These are phyloP conservation scores for Lycophotia porphyrea DNA, from an alignment of 2,888 invertebrate species.

Conservation along the genomic window DNA sequence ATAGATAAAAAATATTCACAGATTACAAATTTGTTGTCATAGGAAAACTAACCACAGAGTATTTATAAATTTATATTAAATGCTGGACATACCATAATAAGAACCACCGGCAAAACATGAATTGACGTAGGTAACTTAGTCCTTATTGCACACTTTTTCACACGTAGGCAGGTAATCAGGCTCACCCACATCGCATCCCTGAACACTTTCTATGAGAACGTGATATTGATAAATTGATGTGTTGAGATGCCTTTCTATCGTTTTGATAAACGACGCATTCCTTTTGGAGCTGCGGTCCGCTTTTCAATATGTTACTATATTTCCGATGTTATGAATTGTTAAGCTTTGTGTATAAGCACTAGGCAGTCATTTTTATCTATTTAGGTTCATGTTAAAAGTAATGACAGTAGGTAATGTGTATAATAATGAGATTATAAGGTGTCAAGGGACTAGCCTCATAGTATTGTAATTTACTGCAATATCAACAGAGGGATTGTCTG, in stretches of 20 bases:
- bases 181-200: constrained; percentile 29
- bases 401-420: not conserved
- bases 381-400: not conserved
- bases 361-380: constrained; percentile 32
- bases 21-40: too few relatives aligned
- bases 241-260: constrained; percentile 64
- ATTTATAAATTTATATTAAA: too few relatives aligned
- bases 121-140: not conserved
- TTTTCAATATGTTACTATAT: constrained; percentile 64
- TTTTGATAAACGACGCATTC: constrained; percentile 69
- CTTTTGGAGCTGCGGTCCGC: constrained; percentile 36
- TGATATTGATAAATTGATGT: constrained; percentile 70
- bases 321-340: constrained; percentile 24
- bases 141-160: constrained; percentile 16
- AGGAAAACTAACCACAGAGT: too few relatives aligned
- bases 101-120: not conserved
- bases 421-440: not conserved
- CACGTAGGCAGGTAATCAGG: constrained; percentile 9
- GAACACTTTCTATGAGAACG: constrained; percentile 59
- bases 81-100: too few relatives aligned
- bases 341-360: constrained; percentile 9
- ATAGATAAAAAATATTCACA: too few relatives aligned
- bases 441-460: not conserved
- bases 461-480: not conserved
- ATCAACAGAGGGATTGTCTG: not conserved